Evolutionary conservation across 92 coral and sea anemone genomes (phyloP).

Genomic region (Metridium senile): DNA sequence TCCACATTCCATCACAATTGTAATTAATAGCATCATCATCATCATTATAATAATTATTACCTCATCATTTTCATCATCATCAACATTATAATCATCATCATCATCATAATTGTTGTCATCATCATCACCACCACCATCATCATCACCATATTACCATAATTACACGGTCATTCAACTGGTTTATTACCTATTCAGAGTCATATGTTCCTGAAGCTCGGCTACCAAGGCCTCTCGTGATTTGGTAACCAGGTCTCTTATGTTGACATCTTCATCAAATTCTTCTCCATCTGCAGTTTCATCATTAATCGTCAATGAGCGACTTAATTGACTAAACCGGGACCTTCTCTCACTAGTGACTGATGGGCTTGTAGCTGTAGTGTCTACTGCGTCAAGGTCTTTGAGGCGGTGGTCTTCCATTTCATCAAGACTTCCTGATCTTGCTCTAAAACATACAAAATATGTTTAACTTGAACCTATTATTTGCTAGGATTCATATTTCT

Average conservation of each 20-base stretch:
- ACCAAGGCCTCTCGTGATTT: conserved; percentile 75
- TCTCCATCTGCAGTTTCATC: background rate
- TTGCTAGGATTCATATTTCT: too few species aligned
- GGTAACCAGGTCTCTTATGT: conserved; percentile 68
- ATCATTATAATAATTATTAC: too few species aligned
- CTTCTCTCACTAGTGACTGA: conserved; percentile 23
- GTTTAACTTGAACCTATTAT: too few species aligned
- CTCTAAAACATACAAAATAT: background rate
- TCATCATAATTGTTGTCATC: too few species aligned
- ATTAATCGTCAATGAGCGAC: conserved; percentile 49
- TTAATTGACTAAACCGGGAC: conserved; percentile 40
- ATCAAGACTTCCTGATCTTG: conserved; percentile 12
- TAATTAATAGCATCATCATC: too few species aligned
- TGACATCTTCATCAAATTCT: conserved; percentile 36
- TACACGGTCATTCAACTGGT: too few species aligned
- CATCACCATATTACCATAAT: too few species aligned
- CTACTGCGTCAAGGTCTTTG: conserved; percentile 48
- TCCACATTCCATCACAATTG: too few species aligned
- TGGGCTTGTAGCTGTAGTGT: conserved; percentile 38
- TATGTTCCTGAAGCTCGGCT: conserved; percentile 48
- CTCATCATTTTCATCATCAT: too few species aligned
- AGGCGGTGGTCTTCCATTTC: conserved; percentile 50
- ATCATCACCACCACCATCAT: too few species aligned
- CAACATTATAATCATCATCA: too few species aligned
- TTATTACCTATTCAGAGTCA: conserved; percentile 15